phyloP scores from a whole-genome alignment of 1,140 invertebrate species.

The Drosophila pallidifrons region DNA sequence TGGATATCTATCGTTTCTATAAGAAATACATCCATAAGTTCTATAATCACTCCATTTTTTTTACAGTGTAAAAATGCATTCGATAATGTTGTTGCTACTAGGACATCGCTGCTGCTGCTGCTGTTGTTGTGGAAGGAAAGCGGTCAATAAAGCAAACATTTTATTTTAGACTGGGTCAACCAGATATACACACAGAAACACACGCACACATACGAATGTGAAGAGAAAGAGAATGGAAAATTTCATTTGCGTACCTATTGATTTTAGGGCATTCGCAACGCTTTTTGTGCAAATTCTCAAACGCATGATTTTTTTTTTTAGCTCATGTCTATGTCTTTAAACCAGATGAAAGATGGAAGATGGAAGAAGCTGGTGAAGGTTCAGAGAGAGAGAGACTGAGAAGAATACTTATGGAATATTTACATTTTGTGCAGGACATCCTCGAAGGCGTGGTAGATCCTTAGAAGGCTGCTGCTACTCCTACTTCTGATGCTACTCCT shows the following conservation, averaged over 20 bases:
- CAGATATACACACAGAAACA: constrained; percentile 20
- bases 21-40: too few relatives aligned
- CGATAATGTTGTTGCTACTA: constrained; percentile 2
- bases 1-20: too few relatives aligned
- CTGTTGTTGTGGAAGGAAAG: constrained; percentile 10
- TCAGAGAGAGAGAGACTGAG: too few relatives aligned
- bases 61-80: constrained; percentile 27
- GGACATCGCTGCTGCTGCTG: not conserved
- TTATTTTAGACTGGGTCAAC: constrained; percentile 44
- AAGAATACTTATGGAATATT: constrained; percentile 30
- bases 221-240: constrained; percentile 12
- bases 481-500: constrained; percentile 10
- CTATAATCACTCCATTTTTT: not conserved
- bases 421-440: constrained; percentile 78
- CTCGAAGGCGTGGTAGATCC: constrained; percentile 63
- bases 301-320: constrained; percentile 57
- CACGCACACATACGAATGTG: constrained; percentile 11
- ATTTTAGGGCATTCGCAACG: constrained; percentile 46
- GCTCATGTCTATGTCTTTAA: not conserved
- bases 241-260: constrained; percentile 69
- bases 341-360: not conserved
- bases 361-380: too few relatives aligned
- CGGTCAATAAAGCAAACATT: constrained; percentile 49
- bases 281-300: constrained; percentile 26
- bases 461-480: constrained; percentile 3